Base-by-base conservation (phyloP, 1,140 invertebrate genomes). In the Bombus turneri region DNA sequence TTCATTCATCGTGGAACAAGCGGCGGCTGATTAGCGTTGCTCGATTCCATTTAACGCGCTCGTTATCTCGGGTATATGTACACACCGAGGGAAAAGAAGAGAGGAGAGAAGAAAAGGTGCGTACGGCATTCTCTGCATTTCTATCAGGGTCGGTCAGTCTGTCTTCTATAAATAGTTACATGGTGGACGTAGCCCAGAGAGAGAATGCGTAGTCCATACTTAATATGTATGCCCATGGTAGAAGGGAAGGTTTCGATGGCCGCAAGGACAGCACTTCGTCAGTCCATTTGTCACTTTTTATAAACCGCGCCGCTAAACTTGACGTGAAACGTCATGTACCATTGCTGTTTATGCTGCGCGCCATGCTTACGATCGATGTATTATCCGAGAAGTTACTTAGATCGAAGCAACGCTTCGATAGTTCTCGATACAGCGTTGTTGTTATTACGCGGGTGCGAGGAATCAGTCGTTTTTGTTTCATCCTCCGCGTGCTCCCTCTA, bases 231-330 rank as follows among this genome's bases (percentile, higher is more conserved):
- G 18, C 43, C 59, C 28, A n/a, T 71, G 76, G 76, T n/a, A 53
- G 39, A 34, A 79, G 76, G 77, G 59, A 79, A 85, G 76, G 83
- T 80, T 85, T 85, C 77, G 83, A 79, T n/a, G 72, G 34, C 73
- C 41, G 77, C 83, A 79, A 85, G 83, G 77, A 85, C 83, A 47
- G 83, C 34, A 80, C 83, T 72, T 85, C 84, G 69, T 85, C 84
- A 69, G 71, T 71, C 59, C 69, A 81, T 85, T 81, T 85, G 78
- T 85, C 79, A 85, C 79, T 85, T 85, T 81, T 85, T 81, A 71
- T 72, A 57, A 75, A 59, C 84, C 77, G 4, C 62, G n/a, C 57
- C 71, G 62, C 84, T 74, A 69, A 64, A 43, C 69, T 64, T 69
- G 79, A 85, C 83, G 78, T 72, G 78, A 57, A 85, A 81, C 78